Percentiles rank a stretch among this genome's conserved stretches.
Conservation (phyloP, 2,797 vertebrate species). For the Myotis pilosus region DNA sequence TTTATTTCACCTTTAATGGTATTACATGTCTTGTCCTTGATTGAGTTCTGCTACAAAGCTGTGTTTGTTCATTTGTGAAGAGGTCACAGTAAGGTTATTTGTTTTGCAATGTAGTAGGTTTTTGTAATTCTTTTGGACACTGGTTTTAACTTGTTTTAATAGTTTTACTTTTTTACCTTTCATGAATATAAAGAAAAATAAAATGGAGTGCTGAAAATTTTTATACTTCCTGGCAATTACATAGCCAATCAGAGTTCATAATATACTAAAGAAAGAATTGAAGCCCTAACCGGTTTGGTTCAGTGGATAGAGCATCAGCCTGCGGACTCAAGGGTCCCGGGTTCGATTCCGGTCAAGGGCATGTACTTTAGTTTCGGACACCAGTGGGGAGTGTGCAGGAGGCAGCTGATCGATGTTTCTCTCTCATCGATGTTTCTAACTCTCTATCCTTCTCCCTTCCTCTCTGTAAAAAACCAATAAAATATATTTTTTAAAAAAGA, state of each 20-base stretch:
- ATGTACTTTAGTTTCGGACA: too few relatives aligned
- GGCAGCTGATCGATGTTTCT: too few relatives aligned
- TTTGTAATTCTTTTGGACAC: background rate
- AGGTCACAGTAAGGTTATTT: constrained; percentile 6
- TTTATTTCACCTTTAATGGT: background rate
- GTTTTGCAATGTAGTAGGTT: background rate
- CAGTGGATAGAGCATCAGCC: too few relatives aligned
- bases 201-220: background rate
- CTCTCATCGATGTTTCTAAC: too few relatives aligned
- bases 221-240: background rate
- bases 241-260: background rate
- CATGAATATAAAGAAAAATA: background rate
- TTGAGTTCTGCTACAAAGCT: background rate
- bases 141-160: background rate
- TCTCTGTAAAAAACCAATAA: too few relatives aligned
- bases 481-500: background rate
- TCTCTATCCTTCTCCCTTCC: too few relatives aligned
- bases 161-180: background rate
- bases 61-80: background rate
- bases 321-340: too few relatives aligned
- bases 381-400: too few relatives aligned
- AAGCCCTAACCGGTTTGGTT: background rate
- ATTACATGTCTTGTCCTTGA: background rate
- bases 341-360: too few relatives aligned
- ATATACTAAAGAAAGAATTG: background rate